These are phyloP conservation scores for Engystomops pustulosus DNA, from an alignment of 2,113 vertebrate genomes.

Conservation along the genomic window DNA sequence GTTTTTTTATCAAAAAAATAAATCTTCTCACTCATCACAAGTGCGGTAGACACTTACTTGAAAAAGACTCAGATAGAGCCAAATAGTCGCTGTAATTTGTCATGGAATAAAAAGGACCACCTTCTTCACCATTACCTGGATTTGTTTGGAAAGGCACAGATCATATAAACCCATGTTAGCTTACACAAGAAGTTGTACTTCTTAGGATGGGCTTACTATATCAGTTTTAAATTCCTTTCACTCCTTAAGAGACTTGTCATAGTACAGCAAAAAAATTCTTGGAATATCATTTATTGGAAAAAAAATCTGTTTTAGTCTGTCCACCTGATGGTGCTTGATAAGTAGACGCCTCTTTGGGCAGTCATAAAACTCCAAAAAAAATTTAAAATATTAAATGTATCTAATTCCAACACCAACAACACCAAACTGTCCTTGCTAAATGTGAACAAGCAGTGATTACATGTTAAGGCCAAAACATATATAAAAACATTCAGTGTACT, in stretches of 20 bases:
- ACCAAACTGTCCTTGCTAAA: slow-evolving; percentile 32
- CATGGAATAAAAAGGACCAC: too few species aligned
- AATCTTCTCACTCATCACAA: too few species aligned
- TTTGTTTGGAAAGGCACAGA: too few species aligned
- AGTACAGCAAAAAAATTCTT: background rate
- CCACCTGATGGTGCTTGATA: slow-evolving; percentile 35
- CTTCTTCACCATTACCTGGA: too few species aligned
- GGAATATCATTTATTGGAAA: slow-evolving; percentile 14
- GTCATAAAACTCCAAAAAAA: slow-evolving; percentile 6
- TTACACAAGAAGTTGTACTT: too few species aligned
- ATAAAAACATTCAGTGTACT: slow-evolving; percentile 60
- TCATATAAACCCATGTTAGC: background rate
- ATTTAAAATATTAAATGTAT: background rate
- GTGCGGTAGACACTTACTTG: too few species aligned
- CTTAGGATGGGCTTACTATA: background rate
- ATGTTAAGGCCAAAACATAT: slow-evolving; percentile 52
- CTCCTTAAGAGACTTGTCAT: slow-evolving; percentile 8
- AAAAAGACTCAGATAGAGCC: too few species aligned
- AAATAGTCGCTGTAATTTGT: too few species aligned
- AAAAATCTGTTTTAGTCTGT: background rate
- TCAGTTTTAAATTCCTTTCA: background rate
- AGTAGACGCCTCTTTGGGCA: slow-evolving; percentile 8
- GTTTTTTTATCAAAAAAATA: too few species aligned
- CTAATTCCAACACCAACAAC: slow-evolving; percentile 35
- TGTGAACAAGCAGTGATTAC: slow-evolving; percentile 25